Evolutionary conservation across 1,140 invertebrate species (phyloP), one percentile per base, ranked within the genome.

Genomic region (Atta colombica): DNA sequence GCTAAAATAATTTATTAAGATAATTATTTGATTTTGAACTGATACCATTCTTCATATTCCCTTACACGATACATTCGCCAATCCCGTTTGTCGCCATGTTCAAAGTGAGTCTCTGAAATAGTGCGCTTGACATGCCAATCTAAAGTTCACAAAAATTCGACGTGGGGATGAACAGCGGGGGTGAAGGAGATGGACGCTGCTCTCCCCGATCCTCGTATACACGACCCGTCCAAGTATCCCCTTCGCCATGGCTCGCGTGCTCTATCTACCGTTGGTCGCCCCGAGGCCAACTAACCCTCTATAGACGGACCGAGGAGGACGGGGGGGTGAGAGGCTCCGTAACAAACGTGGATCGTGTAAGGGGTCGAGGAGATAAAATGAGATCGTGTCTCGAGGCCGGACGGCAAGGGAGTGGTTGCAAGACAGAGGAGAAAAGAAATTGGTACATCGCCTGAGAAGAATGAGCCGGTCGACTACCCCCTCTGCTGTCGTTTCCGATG

Each of bases 321-420:
- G 80, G 53, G 78, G 80, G 53, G 78, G 61, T 31, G 74, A 61
- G 77, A 85, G 86, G 66, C 84, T 71, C 86, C 86, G 92, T 92
- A 93, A 95, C 94, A 95, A 94, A 94, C 93, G 94, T 90, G 91
- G 90, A 91, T 94, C 93, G 88, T 94, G 93, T 94, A 94, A 94
- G 93, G 93, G 94, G 93, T 92, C 90, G 91, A 89, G 89, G 86
- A 94, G 93, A 94, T 95, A 94, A 95, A 95, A 95, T 94, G 93
- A 94, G 94, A 94, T 94, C 94, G 93, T 94, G 94, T 95, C 93
- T 90, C 69, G 69, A 78, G 90, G 74, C 88, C 61, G 55, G 68
- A 1, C n/a, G 61, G 6, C 25, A 69, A 21, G 84, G 91, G 90
- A 31, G 66, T 25, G 69, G 88, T 84, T 87, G 87, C 68, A 92